Percentiles rank a stretch among this genome's conserved stretches.
Conservation (phyloP, 2,888 invertebrate genomes). For the Eremobia ochroleuca region DNA sequence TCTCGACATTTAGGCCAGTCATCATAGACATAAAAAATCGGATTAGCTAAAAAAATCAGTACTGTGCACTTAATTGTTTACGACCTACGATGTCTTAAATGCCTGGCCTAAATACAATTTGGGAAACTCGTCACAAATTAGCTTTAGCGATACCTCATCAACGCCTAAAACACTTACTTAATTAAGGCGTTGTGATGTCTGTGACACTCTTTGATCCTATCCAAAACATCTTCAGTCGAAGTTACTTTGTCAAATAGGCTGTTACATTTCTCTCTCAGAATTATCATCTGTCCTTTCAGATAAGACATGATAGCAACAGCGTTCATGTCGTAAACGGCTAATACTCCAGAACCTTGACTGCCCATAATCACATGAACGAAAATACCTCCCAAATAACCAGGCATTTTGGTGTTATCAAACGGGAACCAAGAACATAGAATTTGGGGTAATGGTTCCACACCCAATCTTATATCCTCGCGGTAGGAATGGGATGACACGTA, state of each 20-base stretch:
- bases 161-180: conserved; percentile 70
- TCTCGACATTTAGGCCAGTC: too few species aligned
- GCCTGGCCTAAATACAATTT: conserved; percentile 25
- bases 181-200: conserved; percentile 77
- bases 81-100: too few species aligned
- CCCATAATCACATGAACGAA: conserved; percentile 75
- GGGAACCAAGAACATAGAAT: conserved; percentile 84
- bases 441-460: conserved; percentile 76
- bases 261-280: conserved; percentile 75
- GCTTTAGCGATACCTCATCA: conserved; percentile 15
- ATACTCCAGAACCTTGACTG: conserved; percentile 74
- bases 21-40: too few species aligned
- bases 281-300: conserved; percentile 80
- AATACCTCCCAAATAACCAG: conserved; percentile 76
- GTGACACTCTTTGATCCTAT: conserved; percentile 80
- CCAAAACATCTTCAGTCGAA: conserved; percentile 61
- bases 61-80: not conserved
- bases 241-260: conserved; percentile 70
- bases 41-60: not conserved
- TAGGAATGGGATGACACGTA: conserved; percentile 71
- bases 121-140: conserved; percentile 17
- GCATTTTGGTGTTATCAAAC: conserved; percentile 77
- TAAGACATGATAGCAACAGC: conserved; percentile 80
- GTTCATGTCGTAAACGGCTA: conserved; percentile 78
- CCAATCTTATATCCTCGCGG: conserved; percentile 72